A percentile compares a stretch with the other conserved stretches of the same genome.
Evolutionary conservation across 2,113 vertebrate genomes (phyloP).

Genomic region (Pteronura brasiliensis): DNA sequence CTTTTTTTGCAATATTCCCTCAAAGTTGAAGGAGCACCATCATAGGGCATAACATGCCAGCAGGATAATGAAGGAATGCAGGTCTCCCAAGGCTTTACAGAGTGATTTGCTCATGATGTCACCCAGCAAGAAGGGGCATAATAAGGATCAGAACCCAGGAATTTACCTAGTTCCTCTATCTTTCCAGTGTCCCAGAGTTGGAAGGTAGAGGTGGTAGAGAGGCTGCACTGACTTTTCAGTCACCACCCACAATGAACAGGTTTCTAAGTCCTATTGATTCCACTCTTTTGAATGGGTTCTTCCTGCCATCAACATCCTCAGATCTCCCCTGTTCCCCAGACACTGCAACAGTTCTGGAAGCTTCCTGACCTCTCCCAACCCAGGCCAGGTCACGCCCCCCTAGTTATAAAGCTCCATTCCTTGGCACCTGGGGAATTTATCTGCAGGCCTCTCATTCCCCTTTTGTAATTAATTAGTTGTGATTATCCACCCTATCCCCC

Average conservation of each 20-base stretch:
- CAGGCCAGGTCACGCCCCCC: neutral
- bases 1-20: neutral
- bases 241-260: neutral
- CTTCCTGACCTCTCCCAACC: neutral
- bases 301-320: neutral
- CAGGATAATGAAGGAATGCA: neutral
- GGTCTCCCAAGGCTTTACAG: neutral
- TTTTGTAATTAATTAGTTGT: neutral
- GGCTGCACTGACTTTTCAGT: neutral
- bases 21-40: neutral
- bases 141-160: neutral
- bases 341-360: neutral
- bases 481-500: neutral
- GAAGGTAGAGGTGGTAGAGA: neutral
- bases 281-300: neutral
- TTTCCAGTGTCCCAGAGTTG: neutral
- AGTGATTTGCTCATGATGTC: neutral
- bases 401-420: neutral
- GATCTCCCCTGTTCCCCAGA: neutral
- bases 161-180: neutral
- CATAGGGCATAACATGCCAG: neutral
- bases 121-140: neutral
- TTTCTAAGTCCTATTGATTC: neutral
- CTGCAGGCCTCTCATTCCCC: neutral
- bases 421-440: neutral